Percentiles rank a stretch among this genome's conserved stretches.
Conservation (phyloP, 2,797 vertebrate species). For the Dendrocincla tyrannina region DNA sequence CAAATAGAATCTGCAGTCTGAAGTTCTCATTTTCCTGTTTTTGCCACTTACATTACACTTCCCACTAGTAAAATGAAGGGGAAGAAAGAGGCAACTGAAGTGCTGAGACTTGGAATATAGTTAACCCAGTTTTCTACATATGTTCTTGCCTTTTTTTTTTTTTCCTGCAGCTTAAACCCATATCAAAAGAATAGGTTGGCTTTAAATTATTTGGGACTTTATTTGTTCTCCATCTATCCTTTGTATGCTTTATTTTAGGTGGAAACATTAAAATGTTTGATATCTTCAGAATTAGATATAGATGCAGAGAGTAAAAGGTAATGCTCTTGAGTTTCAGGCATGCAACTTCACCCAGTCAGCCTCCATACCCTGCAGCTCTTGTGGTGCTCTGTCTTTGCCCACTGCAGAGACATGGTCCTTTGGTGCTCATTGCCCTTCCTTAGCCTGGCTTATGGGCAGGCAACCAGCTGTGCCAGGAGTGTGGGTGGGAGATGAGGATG, state of each 20-base stretch:
- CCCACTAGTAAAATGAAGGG: conserved; percentile 27
- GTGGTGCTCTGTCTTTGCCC: background rate
- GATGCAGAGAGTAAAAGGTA: background rate
- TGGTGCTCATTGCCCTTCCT: accelerated
- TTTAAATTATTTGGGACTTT: background rate
- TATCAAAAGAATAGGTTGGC: background rate
- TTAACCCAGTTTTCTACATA: conserved; percentile 10
- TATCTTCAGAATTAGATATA: background rate
- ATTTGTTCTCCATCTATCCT: background rate
- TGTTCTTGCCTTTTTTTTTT: background rate
- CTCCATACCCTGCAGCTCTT: background rate
- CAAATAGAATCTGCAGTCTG: conserved; percentile 30
- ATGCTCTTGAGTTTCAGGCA: background rate
- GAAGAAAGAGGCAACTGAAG: background rate
- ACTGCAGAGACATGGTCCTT: background rate
- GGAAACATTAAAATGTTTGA: background rate
- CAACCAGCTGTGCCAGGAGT: background rate
- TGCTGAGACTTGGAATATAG: conserved; percentile 14
- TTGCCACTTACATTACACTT: conserved; percentile 43
- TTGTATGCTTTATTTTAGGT: background rate
- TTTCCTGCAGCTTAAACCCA: background rate
- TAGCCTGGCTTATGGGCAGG: background rate
- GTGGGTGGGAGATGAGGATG: background rate
- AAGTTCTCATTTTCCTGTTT: conserved; percentile 44
- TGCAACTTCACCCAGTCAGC: background rate